Evolutionary conservation across 2,113 vertebrate species (phyloP).

Genomic region (Neodon shergylaensis): DNA sequence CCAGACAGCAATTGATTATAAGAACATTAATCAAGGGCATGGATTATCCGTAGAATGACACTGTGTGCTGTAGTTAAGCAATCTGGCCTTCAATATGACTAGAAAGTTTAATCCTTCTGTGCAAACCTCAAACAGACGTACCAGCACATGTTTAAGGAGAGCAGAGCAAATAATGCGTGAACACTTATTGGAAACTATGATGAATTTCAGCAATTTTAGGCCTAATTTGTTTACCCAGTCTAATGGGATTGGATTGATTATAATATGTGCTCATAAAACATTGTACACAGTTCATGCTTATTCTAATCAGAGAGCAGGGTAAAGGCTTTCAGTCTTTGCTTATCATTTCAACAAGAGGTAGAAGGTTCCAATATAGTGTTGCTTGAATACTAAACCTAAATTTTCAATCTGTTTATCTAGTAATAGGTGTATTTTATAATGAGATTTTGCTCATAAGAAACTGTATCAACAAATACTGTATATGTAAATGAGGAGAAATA

Average conservation of each 20-base stretch:
- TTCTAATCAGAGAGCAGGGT: not conserved
- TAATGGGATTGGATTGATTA: constrained; percentile 64
- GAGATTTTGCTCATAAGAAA: not conserved
- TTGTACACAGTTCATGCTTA: constrained; percentile 9
- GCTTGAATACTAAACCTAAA: not conserved
- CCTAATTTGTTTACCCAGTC: constrained; percentile 76
- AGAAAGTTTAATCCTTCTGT: constrained; percentile 92
- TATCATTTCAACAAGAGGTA: not conserved
- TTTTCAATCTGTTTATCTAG: not conserved
- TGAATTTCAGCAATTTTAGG: constrained; percentile 73
- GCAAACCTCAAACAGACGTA: constrained; percentile 81
- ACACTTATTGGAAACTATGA: constrained; percentile 73
- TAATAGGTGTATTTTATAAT: not conserved
- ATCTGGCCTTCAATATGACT: constrained; percentile 93
- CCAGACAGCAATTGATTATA: constrained; percentile 97
- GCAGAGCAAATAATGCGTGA: constrained; percentile 78
- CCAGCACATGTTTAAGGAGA: constrained; percentile 75
- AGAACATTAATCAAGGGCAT: constrained; percentile 96
- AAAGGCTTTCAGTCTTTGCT: not conserved
- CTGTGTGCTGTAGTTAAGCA: constrained; percentile 94
- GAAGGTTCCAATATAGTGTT: not conserved
- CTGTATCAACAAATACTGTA: not conserved
- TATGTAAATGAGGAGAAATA: not conserved
- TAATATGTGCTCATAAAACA: constrained; percentile 44
- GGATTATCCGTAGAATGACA: constrained; percentile 93